phyloP scores from a whole-genome alignment of 92 coral and sea anemone species.

The Pocillopora grandis region DNA sequence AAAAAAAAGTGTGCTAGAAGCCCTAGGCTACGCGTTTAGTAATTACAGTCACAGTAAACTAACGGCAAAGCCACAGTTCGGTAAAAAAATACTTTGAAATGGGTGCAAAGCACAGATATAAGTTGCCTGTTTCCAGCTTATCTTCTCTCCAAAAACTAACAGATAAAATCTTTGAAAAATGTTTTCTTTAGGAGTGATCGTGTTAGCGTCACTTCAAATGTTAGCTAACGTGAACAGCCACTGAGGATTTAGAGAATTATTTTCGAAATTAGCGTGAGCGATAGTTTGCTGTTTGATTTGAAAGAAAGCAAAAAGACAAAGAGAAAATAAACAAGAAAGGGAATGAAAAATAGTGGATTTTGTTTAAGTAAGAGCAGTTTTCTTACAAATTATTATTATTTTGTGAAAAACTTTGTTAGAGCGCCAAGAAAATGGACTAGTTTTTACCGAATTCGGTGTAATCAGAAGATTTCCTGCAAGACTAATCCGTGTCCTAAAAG shows the following conservation, averaged over 20 bases:
- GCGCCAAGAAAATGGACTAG: background rate
- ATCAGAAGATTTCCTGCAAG: background rate
- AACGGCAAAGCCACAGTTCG: background rate
- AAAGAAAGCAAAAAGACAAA: too few species aligned
- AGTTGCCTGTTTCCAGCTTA: background rate
- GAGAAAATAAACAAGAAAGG: too few species aligned
- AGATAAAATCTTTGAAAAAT: conserved; percentile 14
- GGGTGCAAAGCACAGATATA: background rate
- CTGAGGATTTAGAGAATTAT: background rate
- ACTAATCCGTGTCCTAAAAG: background rate
- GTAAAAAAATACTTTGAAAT: background rate
- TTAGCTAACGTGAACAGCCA: background rate
- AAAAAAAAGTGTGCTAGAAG: background rate
- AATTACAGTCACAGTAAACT: background rate
- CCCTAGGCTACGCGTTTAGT: too few species aligned
- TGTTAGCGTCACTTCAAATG: background rate
- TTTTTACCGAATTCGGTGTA: background rate
- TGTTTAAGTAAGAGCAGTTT: too few species aligned
- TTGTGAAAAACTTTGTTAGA: too few species aligned
- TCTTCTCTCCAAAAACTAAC: background rate
- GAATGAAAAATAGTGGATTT: too few species aligned
- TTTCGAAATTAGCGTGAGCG: background rate
- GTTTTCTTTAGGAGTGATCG: background rate
- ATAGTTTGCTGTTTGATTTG: background rate
- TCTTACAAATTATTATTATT: too few species aligned